Conservation (phyloP, 2,113 vertebrate species). For the Acanthochromis polyacanthus region DNA sequence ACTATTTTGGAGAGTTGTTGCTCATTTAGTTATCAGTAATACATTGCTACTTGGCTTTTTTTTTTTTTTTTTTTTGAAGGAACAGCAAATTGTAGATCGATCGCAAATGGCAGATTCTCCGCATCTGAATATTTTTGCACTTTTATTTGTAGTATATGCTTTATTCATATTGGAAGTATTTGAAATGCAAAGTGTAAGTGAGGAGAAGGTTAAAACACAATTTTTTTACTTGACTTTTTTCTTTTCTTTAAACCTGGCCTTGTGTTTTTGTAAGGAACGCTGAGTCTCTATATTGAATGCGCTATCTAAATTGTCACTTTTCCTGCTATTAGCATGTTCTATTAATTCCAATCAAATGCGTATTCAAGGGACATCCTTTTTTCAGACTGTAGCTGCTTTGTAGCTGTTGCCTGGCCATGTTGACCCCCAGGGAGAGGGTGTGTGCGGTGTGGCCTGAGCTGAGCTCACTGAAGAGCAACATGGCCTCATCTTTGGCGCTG, state of each 20-base stretch:
- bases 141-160: not conserved
- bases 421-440: conserved; percentile 35
- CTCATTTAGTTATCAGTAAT: not conserved
- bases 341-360: conserved; percentile 2
- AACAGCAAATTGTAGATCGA: too few relatives aligned
- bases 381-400: conserved; percentile 28
- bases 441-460: conserved; percentile 17
- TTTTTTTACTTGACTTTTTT: too few relatives aligned
- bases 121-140: not conserved
- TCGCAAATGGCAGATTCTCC: too few relatives aligned
- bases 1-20: not conserved
- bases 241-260: not conserved
- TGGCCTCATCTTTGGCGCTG: conserved; percentile 50
- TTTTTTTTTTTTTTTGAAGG: too few relatives aligned
- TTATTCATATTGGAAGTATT: not conserved
- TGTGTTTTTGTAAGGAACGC: not conserved
- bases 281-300: not conserved
- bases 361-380: conserved; percentile 1
- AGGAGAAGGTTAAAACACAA: too few relatives aligned
- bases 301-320: not conserved
- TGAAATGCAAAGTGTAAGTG: too few relatives aligned
- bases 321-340: not conserved
- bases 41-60: not conserved
- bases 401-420: conserved; percentile 11
- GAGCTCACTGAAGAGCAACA: conserved; percentile 40